Evolutionary conservation across 1,140 invertebrate species (phyloP).

Genomic region (Lepidotrigona ventralis): DNA sequence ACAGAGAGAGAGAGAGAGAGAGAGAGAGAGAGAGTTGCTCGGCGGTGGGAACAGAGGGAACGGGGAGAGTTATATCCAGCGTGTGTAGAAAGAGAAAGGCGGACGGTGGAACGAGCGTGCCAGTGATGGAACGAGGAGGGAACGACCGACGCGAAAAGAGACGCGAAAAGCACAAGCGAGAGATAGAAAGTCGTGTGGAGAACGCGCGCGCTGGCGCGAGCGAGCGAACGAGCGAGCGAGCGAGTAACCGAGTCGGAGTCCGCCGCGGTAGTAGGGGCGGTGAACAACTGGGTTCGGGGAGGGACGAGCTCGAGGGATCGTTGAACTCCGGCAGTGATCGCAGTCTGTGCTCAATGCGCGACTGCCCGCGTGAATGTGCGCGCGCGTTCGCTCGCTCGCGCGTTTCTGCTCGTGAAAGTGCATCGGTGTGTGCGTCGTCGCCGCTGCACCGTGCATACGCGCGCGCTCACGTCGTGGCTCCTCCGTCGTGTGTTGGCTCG

Average conservation of each 20-base stretch:
- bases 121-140: constrained; percentile 16
- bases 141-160: constrained; percentile 6
- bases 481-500: constrained; percentile 13
- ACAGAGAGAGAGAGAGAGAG: background rate
- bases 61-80: constrained; percentile 21
- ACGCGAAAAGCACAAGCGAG: constrained; percentile 10
- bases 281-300: constrained; percentile 28
- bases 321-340: constrained; percentile 66
- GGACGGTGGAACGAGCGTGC: constrained; percentile 21
- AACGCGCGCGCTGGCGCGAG: constrained; percentile 9
- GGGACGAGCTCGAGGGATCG: constrained; percentile 63
- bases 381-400: background rate
- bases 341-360: constrained; percentile 58
- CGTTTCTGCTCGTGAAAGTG: constrained; percentile 37
- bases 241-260: background rate
- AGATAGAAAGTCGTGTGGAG: constrained; percentile 10
- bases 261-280: background rate
- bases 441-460: background rate
- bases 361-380: constrained; percentile 55
- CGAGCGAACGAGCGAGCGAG: background rate
- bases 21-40: background rate
- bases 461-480: background rate
- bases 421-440: constrained; percentile 33
- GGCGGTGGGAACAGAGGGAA: constrained; percentile 1
- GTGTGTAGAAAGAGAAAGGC: constrained; percentile 34